Evolutionary conservation across 2,888 invertebrate genomes (phyloP), one percentile per base, ranked within the genome.

Genomic region (Apoderus coryli): DNA sequence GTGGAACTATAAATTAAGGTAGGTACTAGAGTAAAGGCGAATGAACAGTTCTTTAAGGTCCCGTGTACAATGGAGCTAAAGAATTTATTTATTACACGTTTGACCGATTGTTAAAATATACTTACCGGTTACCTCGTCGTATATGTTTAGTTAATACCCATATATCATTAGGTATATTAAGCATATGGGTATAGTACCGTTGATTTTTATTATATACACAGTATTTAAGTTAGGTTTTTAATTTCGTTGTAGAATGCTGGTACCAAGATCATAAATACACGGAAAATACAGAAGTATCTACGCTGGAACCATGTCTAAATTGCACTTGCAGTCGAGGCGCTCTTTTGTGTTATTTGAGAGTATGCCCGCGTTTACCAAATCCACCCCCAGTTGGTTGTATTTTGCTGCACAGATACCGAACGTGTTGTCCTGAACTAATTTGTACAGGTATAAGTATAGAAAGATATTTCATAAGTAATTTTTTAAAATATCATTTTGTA

Each of bases 391-490:
- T 67, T 11, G 74, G 76, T 30, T 85, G 85, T 54, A 72, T 76
- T 35, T 59, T 77, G 22, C 64, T 76, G 26, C 76, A 78, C 38
- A 65, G 70, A 41, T 66, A 67, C 39, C 69, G 68, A 35, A 63
- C 68, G 27, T 86, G 86, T 58, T 88, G 88, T 53, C 72, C 81
- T 1, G 73, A 79, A 49, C 59, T 86, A 41, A 68, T 78, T 31
- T 86, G 86, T 53, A 68, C 72, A 47, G 75, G 79, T 67, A 49
- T 33, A 19, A 9, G 3, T 12, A 25, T 7, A 11, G 10, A 13
- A 12, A 3, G 14, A 22, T 5, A 4, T 29, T 4, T 16, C 4
- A 10, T 11, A 22, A 3, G 5, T 16, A 5, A 4, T 4, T 9
- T 4, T 15, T 15, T 14, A n/a, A 10, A 27, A 27, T 6, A 3